Base-by-base conservation (phyloP, 2,888 invertebrate genomes). In the Tenthredo livida region DNA sequence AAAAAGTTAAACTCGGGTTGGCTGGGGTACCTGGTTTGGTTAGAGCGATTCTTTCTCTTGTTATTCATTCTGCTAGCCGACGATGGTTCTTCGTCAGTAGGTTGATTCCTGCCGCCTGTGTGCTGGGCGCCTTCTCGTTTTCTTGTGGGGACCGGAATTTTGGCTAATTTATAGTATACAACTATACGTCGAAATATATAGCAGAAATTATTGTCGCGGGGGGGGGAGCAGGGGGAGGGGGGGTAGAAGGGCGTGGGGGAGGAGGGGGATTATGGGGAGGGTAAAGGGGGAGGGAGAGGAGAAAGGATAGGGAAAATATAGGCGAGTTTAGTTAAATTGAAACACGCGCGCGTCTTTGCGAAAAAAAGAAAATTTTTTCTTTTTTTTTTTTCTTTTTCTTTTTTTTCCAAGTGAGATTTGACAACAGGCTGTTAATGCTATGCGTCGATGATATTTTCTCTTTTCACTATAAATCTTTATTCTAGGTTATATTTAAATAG, bases 131-230 rank as follows among this genome's bases (percentile, higher is more conserved):
- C 95, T 95, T 96, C 96, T 95, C 95, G 96, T 95, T 96, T 96
- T 95, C 95, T 96, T 95, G 96, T 96, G 94, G 96, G 96, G 96
- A 96, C 96, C 96, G 97, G 96, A 97, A 97, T 97, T 96, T 97
- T 97, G 96, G 95, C 91, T 91, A 93, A 90, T 93, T 94, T 93
- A 88, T 88, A 88, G 88, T 88, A 89, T 84, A 87, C 87, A 80
- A 78, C 82, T 87, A 75, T 84, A 86, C 84, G 83, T 85, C 65
- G 73, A 86, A 87, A 86, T 86, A n/a, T 54, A 54, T n/a, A 67
- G 67, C 67, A 67, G 67, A 29, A 33, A 67, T 15, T 29, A 67
- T 54, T 54, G 67, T 29, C 33, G 33, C 3, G 17, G 72, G 78
- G 82, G 37, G 4, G 10, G 17, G 2, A 3, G 29, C 1, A 61